A percentile compares a stretch with the other conserved stretches of the same genome.
phyloP scores from a whole-genome alignment of 1,140 invertebrate species.

The Dreissena polymorpha region DNA sequence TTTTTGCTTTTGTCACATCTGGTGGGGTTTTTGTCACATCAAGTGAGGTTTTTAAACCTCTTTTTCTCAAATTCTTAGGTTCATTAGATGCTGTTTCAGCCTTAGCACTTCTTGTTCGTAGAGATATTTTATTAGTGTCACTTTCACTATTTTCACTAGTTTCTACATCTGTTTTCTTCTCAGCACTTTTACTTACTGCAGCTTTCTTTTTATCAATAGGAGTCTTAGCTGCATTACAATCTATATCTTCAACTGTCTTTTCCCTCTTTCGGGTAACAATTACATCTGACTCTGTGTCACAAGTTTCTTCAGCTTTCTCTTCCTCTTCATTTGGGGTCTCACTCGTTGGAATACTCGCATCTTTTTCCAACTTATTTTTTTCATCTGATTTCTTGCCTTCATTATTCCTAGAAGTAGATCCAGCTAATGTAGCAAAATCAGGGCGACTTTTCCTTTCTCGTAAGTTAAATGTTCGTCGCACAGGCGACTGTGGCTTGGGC shows the following conservation, averaged over 20 bases:
- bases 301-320: background rate
- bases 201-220: conserved; percentile 27
- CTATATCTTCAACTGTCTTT: conserved; percentile 27
- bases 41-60: conserved; percentile 15
- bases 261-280: conserved; percentile 46
- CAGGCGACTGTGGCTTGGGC: conserved; percentile 43
- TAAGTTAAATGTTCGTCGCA: conserved; percentile 47
- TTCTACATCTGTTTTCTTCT: conserved; percentile 17
- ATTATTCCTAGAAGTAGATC: conserved; percentile 26
- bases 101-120: conserved; percentile 48
- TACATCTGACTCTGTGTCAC: background rate
- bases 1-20: conserved; percentile 10
- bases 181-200: background rate
- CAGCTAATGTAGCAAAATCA: conserved; percentile 50
- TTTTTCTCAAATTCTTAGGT: conserved; percentile 37
- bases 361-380: conserved; percentile 24
- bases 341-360: conserved; percentile 11
- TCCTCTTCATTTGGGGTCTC: background rate
- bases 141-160: conserved; percentile 26
- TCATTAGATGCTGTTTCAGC: conserved; percentile 22
- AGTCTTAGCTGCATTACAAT: background rate
- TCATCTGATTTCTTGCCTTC: conserved; percentile 36
- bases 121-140: conserved; percentile 16
- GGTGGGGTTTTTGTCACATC: background rate
- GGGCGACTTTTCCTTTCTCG: conserved; percentile 48